Base-by-base conservation (phyloP, 2,888 invertebrate genomes). In the Philhelius pedissequus region DNA sequence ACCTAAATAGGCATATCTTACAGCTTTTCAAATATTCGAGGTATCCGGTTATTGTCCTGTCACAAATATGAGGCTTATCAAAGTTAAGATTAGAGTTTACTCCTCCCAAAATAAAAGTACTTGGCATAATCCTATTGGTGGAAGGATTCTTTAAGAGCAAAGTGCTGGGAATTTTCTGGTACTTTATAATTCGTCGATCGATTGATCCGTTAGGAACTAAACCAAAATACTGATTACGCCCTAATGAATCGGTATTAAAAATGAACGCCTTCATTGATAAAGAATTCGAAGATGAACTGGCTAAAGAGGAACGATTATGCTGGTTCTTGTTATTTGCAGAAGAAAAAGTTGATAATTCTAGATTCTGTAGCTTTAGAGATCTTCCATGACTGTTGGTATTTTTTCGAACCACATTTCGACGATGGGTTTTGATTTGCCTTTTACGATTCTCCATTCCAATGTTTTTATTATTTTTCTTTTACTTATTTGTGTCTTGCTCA, bases 241-340 rank as follows among this genome's bases (percentile, higher is more conserved):
- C 52, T 35, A 74, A 15, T 0, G 83, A 58, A 25, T 79, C 74
- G 11, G 64, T 43, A 15, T 74, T 74, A 13, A 84, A 84, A 25
- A 66, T 66, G 13, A 84, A 84, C 1, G 84, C 66, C 22, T 58
- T 70, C 84, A 84, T 80, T 45, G 84, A 74, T 4, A 56, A 66
- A 3, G 81, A 76, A 4, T 58, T 35, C 4, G 73, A 45, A 8
- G 73, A 40, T 7, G 73, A 11, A 62, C n/a, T 18, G n/a, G 5
- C 13, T 5, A 56, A 20, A n/a, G 43, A 22, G 0, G 56, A 20
- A 4, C 35, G 22, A 52, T 64, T 62, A 15, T 52, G 32, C 1
- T 68, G 68, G 1, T 68, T 45, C 8, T 45, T 77, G 1, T 40
- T 40, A 6, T 9, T 60, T 3, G 45, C 4, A 6, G 48, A n/a